Evolutionary conservation across 1,140 invertebrate genomes (phyloP), one percentile per base, ranked within the genome.

Genomic region (Brachystomella parvula): DNA sequence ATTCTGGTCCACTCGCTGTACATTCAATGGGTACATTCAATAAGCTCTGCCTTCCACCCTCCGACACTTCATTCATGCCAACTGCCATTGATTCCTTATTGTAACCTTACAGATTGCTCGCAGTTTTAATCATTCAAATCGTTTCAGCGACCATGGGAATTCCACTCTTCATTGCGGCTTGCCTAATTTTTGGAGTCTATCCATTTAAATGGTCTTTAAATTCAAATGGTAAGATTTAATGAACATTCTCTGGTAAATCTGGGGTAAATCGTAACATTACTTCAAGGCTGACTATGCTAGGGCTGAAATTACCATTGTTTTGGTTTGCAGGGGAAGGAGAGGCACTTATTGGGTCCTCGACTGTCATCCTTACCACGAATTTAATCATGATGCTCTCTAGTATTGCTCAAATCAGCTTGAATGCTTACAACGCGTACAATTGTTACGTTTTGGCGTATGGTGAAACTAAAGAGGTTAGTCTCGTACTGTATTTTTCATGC

Each of bases 381-480:
- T 66, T 72, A 53, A 47, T 67, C 26, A 67, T 72, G 66, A 70
- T 70, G 30, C 60, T 65, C 47, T 24, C 65, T 29, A 68, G 68
- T 56, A 61, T 72, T 39, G 49, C 66, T 57, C 59, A 70, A 44
- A 60, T 70, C 39, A 56, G 60, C 31, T 47, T 72, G 6, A 70
- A 70, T 59, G 63, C 68, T 31, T 70, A 62, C 61, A 72, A 72
- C 61, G 66, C 65, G 1, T 72, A 72, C 66, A 72, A 72, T 33
- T 72, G 71, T 59, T 72, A 68, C 57, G 63, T 70, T 61, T 64
- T 72, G 19, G 71, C 71, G 17, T 72, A 72, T 62, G 61, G 64
- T 24, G 58, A 56, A 24, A 12, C 53, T 12, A 56, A 21, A 56
- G 53, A 44, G 39, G 39, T 44, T 12, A 44, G 9, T 44, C n/a